Evolutionary conservation across 2,797 vertebrate species (phyloP), one percentile per base, ranked within the genome.

Genomic region (Ciconia nigra): DNA sequence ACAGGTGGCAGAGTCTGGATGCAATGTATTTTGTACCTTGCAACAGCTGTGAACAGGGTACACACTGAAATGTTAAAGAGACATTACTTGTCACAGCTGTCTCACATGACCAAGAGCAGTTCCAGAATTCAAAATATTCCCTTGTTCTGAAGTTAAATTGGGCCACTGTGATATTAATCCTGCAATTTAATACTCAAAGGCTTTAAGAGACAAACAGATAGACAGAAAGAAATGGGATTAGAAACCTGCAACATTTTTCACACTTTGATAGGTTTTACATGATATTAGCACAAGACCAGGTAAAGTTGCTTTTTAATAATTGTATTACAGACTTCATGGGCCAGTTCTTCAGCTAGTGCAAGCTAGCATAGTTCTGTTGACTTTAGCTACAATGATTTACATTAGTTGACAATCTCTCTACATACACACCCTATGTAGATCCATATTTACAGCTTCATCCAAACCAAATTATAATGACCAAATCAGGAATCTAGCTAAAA

Each of bases 81-180:
- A 97, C 85, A 76, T 96, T 95, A 90, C 65, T 96, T 89, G 87
- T 93, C 0, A 3, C 59, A 89, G 92, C 92, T 57, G 92, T 97
- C 96, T 98, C 97, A 54, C 80, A 91, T 95, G 94, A 96, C 96
- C 91, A 37, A 31, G 61, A 86, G 93, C 93, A 97, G 91, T 67
- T 97, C 84, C 94, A 98, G 98, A 98, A 98, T 98, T 88, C 96
- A 94, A 98, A 98, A 97, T 95, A 98, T 98, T 98, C 98, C 95
- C 98, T 98, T 92, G 90, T 96, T 96, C 95, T 97, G 29, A 47
- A 96, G 96, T 98, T 98, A 97, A 98, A 97, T 95, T 78, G 87
- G 95, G 96, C 94, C 94, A 95, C 81, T 37, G 18, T 88, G 96
- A 96, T 95, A 96, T 91, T 93, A 90, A 87, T 93, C 96, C 97